These are phyloP conservation scores for Channallabes apus DNA, from an alignment of 2,797 vertebrate species.

Conservation along the genomic window DNA sequence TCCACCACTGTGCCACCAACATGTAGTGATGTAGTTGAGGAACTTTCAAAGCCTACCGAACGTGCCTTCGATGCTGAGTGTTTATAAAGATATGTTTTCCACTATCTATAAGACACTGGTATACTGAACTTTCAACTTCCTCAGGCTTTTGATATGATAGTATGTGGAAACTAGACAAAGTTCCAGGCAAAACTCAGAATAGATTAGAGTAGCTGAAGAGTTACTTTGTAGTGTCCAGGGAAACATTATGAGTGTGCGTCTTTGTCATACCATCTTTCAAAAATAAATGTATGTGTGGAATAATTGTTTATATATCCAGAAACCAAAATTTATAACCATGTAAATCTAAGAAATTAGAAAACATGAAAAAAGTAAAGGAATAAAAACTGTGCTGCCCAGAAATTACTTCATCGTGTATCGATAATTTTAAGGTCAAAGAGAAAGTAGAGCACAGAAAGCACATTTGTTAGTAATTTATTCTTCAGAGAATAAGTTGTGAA, in stretches of 20 bases:
- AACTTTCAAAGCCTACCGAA: neutral
- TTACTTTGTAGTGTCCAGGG: neutral
- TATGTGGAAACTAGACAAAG: neutral
- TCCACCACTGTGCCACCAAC: too few species aligned
- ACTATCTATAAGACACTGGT: neutral
- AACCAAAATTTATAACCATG: neutral
- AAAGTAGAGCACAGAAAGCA: slow-evolving; percentile 56
- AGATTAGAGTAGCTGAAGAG: neutral
- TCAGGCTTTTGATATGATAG: neutral
- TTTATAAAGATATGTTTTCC: neutral
- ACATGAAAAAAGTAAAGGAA: slow-evolving; percentile 12
- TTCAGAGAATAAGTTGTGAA: slow-evolving; percentile 49
- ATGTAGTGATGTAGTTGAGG: neutral
- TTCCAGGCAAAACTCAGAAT: neutral
- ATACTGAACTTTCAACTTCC: neutral
- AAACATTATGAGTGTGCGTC: neutral
- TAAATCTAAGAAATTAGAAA: slow-evolving; percentile 33
- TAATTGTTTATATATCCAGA: neutral
- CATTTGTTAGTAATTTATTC: slow-evolving; percentile 59
- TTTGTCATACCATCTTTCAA: neutral
- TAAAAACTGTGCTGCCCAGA: slow-evolving; percentile 53
- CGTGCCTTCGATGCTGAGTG: neutral
- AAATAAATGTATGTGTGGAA: neutral
- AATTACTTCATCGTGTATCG: slow-evolving; percentile 57
- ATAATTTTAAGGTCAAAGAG: slow-evolving; percentile 60